Conservation (phyloP, 2,797 vertebrate species). For the Pseudotriccus pelzelni region DNA sequence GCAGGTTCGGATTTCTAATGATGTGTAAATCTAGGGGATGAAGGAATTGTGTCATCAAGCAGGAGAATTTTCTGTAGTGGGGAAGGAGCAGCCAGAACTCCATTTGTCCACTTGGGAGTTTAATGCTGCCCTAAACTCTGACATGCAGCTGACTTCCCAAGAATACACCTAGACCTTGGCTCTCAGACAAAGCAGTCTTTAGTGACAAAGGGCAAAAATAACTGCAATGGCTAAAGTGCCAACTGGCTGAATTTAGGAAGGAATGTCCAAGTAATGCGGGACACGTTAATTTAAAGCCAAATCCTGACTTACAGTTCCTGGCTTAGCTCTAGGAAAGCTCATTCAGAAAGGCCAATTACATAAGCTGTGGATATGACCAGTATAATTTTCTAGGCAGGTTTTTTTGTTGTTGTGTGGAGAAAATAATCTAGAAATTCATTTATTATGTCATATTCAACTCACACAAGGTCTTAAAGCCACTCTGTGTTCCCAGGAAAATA, state of each 20-base stretch:
- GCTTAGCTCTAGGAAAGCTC: background rate
- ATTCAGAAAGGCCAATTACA: background rate
- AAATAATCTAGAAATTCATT: background rate
- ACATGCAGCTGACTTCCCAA: background rate
- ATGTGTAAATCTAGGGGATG: slow-evolving; percentile 61
- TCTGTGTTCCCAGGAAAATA: background rate
- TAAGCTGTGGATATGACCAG: background rate
- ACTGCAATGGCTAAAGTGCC: background rate
- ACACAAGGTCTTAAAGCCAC: background rate
- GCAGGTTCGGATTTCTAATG: slow-evolving; percentile 61
- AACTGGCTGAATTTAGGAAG: background rate
- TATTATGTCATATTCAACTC: background rate
- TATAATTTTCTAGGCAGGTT: background rate
- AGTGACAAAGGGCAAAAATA: slow-evolving; percentile 42
- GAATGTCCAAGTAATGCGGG: background rate
- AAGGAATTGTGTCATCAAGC: slow-evolving; percentile 66
- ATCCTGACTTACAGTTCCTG: background rate
- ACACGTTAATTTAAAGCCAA: background rate
- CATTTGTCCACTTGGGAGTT: background rate
- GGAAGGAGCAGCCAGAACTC: background rate
- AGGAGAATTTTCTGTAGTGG: slow-evolving; percentile 32
- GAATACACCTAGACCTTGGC: slow-evolving; percentile 22
- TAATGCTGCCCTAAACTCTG: background rate
- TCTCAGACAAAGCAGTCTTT: background rate
- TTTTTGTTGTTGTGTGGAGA: background rate